A percentile compares a stretch with the other conserved stretches of the same genome.
phyloP scores from a whole-genome alignment of 2,888 invertebrate species.

The Cistogaster globosa region DNA sequence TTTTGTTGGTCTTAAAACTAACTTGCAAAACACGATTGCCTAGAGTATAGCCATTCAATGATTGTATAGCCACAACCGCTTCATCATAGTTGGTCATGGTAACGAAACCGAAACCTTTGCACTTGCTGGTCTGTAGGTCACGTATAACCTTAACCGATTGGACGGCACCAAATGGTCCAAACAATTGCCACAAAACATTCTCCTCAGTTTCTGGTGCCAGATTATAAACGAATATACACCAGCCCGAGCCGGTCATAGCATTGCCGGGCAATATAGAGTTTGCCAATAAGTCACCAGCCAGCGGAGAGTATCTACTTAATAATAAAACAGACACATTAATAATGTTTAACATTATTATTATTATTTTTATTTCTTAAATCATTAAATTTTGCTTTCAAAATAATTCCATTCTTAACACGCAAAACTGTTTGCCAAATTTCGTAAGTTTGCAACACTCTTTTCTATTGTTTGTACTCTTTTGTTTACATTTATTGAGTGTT shows the following conservation, averaged over 20 bases:
- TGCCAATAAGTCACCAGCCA: conserved; percentile 91
- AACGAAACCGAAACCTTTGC: conserved; percentile 99
- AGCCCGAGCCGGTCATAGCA: conserved; percentile 92
- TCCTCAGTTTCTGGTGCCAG: conserved; percentile 97
- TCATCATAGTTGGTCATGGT: conserved; percentile 99
- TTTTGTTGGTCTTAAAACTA: conserved; percentile 97
- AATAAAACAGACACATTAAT: conserved; percentile 12
- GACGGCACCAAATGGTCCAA: conserved; percentile 98
- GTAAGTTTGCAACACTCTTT: background rate
- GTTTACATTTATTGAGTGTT: background rate
- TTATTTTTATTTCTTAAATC: background rate
- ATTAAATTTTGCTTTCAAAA: background rate
- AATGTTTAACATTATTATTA: too few species aligned
- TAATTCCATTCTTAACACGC: background rate
- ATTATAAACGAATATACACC: conserved; percentile 95
- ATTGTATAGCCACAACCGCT: conserved; percentile 97
- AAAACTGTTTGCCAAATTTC: background rate
- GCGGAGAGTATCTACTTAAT: conserved; percentile 86
- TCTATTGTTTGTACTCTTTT: background rate
- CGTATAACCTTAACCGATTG: conserved; percentile 98
- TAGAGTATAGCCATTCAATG: conserved; percentile 97
- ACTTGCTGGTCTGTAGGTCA: conserved; percentile 97
- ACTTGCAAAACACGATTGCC: conserved; percentile 98
- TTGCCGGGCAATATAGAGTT: conserved; percentile 92
- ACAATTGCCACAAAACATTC: conserved; percentile 97